A percentile compares a stretch with the other conserved stretches of the same genome.
Conservation (phyloP, 2,888 invertebrate genomes). For the Callyntrura guangdongensis region DNA sequence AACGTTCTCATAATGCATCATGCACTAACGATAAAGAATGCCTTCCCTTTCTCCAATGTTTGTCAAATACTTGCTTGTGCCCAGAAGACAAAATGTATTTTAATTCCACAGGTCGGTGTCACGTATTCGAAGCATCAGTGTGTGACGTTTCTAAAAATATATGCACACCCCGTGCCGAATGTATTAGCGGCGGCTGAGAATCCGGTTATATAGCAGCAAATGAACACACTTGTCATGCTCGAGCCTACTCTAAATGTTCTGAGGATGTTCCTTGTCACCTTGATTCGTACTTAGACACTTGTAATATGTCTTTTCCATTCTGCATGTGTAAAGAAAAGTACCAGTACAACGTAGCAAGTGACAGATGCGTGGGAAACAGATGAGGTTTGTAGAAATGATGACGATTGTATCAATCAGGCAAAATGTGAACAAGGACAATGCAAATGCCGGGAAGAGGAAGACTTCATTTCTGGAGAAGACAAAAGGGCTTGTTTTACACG, state of each 20-base stretch:
- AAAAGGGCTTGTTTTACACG: neutral
- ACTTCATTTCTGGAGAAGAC: neutral
- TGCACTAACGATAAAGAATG: neutral
- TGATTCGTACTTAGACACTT: constrained; percentile 10
- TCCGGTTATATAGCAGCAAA: constrained; percentile 5
- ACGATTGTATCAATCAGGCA: constrained; percentile 47
- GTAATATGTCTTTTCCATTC: neutral
- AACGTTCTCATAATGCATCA: neutral
- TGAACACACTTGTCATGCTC: constrained; percentile 54
- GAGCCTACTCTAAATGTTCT: constrained; percentile 40
- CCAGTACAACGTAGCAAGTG: neutral
- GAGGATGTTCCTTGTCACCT: constrained; percentile 50
- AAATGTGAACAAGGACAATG: constrained; percentile 33
- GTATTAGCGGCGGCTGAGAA: constrained; percentile 7
- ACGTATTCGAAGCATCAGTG: neutral
- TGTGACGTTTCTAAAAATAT: neutral
- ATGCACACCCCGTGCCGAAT: neutral
- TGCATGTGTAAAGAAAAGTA: constrained; percentile 57
- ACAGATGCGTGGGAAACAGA: constrained; percentile 51
- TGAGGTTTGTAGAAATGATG: constrained; percentile 30
- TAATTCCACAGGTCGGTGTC: neutral
- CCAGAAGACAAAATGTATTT: neutral
- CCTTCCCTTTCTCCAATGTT: neutral
- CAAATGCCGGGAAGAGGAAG: neutral
- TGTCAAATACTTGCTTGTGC: neutral